Base-by-base conservation (phyloP, 1,140 invertebrate genomes). In the Meloidogyne floridensis region DNA sequence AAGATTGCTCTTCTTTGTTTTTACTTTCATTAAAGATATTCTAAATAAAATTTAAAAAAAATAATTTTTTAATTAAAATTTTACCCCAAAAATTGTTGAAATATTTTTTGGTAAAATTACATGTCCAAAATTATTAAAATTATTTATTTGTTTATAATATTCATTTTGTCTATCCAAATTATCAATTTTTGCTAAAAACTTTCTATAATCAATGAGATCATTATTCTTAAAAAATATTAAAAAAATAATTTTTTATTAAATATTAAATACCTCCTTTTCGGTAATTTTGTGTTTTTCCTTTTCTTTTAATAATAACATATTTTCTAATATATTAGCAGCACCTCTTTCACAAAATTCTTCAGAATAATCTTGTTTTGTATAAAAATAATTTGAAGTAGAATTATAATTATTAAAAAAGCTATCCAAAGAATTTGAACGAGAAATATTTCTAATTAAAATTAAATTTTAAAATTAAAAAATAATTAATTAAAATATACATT, bases 81-180 rank as follows among this genome's bases (percentile, higher is more conserved):
- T 59, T n/a, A 65, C 59, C n/a, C n/a, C n/a, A 8, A 65, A 65
- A n/a, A 65, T 4, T 59, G 13, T 65, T 65, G 59, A 65, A 65
- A 65, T 65, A 65, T 65, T n/a, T 65, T 65, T 65, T 65, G 59
- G 59, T 65, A 65, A 65, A 65, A 65, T 65, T 65, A 65, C 5
- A 65, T n/a, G 5, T n/a, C 59, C 59, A 65, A n/a, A 65, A 59
- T 59, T 59, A 59, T 59, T 13, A 59, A 15, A 59, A 59, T 59
- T 65, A 65, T 65, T 65, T 65, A n/a, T 65, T 65, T n/a, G n/a
- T 65, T 65, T 65, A 65, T 65, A n/a, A 65, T 65, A n/a, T 65
- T 18, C 15, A 4, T 65, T 65, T 65, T n/a, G 7, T n/a, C 3
- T 18, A 65, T 65, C 7, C 7, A 65, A 6, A n/a, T 65, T 15